A percentile compares a stretch with the other conserved stretches of the same genome.
These are phyloP conservation scores for Drosophila insularis DNA, from an alignment of 1,140 invertebrate species.

Conservation along the genomic window DNA sequence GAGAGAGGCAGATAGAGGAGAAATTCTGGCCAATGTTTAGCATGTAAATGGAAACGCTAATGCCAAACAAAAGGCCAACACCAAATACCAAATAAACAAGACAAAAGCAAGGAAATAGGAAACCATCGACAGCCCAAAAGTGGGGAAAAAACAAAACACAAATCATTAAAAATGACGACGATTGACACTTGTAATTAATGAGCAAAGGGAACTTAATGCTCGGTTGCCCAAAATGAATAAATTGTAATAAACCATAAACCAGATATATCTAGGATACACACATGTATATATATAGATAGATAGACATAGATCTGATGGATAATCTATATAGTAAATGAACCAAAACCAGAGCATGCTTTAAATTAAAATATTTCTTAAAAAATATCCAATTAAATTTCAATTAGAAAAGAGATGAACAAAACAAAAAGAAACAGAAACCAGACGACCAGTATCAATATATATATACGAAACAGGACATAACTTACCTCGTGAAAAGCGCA, in stretches of 20 bases:
- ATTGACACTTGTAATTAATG: constrained; percentile 81
- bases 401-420: neutral
- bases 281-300: constrained; percentile 9
- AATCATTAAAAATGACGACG: constrained; percentile 74
- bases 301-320: neutral
- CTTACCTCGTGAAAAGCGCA: constrained; percentile 92
- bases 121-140: constrained; percentile 29
- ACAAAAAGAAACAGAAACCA: neutral
- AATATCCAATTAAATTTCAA: constrained; percentile 46
- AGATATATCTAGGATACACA: constrained; percentile 25
- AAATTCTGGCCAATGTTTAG: constrained; percentile 51
- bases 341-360: constrained; percentile 47
- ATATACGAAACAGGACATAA: constrained; percentile 15
- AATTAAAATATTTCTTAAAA: constrained; percentile 20
- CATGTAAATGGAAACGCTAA: constrained; percentile 69
- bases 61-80: constrained; percentile 62
- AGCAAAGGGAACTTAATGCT: constrained; percentile 52
- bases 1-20: neutral
- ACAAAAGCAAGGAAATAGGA: constrained; percentile 12
- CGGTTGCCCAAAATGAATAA: constrained; percentile 58
- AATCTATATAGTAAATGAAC: constrained; percentile 3
- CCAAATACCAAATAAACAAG: constrained; percentile 40
- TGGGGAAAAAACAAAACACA: constrained; percentile 61
- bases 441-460: constrained; percentile 40
- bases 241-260: constrained; percentile 53